Base-by-base conservation (phyloP, 1,140 invertebrate species). In the Orius laevigatus region DNA sequence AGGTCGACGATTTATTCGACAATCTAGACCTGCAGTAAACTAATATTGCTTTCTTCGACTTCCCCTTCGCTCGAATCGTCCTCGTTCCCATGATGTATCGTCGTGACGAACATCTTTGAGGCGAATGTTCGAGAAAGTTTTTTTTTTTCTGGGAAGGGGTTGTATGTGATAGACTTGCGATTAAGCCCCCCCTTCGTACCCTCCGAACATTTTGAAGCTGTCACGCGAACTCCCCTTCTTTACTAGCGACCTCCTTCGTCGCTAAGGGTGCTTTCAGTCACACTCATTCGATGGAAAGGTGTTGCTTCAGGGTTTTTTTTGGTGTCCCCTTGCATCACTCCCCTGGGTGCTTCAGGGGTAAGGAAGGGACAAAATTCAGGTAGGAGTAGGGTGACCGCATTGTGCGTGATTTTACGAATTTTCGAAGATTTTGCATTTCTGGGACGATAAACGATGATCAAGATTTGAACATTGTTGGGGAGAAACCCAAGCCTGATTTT, bases 61-160 rank as follows among this genome's bases (percentile, higher is more conserved):
- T 38, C 35, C n/a, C 20, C 34, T 39, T 39, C 35, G 11, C 18
- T 36, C 18, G n/a, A n/a, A 11, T 38, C 35, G 14, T 48, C 35
- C 9, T 16, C 38, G 16, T 16, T 35, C 18, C 38, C 38, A 19
- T 12, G 32, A 19, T 48, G 34, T 14, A 25, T 19, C 3, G 48
- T 36, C 11, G 36, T 14, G n/a, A 42, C 48, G 48, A 42, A 49
- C 38, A 49, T 48, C n/a, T 32, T 19, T 18, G 4, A 6, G 32
- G 33, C 14, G 25, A n/a, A 15, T 12, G 18, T 19, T 18, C 5
- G n/a, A 32, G 36, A 38, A 16, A 16, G 36, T 3, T 3, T 12
- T 38, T 3, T 12, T 38, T 38, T 38, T 38, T 38, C n/a, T 5
- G n/a, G 36, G 36, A 38, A n/a, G 3, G 36, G 36, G n/a, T 38